A percentile compares a stretch with the other conserved stretches of the same genome.
Evolutionary conservation across 2,888 invertebrate genomes (phyloP).

Genomic region (Pollenia angustigena): DNA sequence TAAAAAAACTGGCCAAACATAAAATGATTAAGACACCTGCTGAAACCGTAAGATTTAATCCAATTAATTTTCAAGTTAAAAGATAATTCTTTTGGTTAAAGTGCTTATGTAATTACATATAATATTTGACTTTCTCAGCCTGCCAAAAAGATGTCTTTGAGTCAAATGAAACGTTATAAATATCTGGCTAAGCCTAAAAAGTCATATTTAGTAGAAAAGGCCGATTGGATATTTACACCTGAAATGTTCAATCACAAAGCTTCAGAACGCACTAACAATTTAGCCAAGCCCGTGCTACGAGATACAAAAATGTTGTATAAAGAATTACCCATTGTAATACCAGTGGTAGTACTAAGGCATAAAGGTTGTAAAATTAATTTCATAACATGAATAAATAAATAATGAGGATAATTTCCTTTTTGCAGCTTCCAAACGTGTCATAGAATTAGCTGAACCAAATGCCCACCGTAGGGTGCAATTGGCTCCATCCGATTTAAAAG

Average conservation of each 20-base stretch:
- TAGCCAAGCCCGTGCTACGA: conserved; percentile 71
- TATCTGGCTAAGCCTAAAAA: conserved; percentile 76
- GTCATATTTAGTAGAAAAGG: conserved; percentile 66
- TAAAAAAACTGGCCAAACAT: conserved; percentile 79
- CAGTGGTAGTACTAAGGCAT: conserved; percentile 76
- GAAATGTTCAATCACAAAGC: conserved; percentile 74
- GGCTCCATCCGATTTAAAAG: conserved; percentile 84
- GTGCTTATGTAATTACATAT: no score
- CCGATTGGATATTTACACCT: conserved; percentile 77
- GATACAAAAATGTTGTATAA: conserved; percentile 60
- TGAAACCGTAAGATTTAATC: conserved; percentile 74
- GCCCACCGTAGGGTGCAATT: conserved; percentile 76
- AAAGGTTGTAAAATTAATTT: conserved; percentile 74
- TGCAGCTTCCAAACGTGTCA: conserved; percentile 78
- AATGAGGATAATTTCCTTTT: not conserved
- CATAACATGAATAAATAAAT: not conserved
- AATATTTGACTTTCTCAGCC: conserved; percentile 50
- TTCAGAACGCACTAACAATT: conserved; percentile 62
- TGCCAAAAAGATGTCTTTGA: conserved; percentile 57
- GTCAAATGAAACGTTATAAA: conserved; percentile 76
- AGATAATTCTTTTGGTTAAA: no score
- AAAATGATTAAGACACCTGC: conserved; percentile 75
- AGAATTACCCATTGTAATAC: conserved; percentile 75
- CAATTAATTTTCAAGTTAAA: not conserved
- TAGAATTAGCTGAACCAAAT: conserved; percentile 77